A percentile compares a stretch with the other conserved stretches of the same genome.
Evolutionary conservation across 64 coral and sea anemone genomes (phyloP).

Genomic region (Actinia tenebrosa): DNA sequence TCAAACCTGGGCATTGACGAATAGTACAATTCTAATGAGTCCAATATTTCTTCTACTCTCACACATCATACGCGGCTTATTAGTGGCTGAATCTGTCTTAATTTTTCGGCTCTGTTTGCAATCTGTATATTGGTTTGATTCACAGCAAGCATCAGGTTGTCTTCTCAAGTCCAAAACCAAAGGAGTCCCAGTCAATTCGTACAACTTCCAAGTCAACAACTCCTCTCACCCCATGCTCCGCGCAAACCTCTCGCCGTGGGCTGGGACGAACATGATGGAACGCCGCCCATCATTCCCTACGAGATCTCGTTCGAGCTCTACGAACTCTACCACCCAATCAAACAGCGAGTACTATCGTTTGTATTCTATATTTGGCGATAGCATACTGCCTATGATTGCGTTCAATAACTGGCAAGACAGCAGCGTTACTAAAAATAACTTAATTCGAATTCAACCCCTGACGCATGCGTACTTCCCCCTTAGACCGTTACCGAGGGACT

Average conservation of each 20-base stretch:
- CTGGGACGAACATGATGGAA: conserved; percentile 66
- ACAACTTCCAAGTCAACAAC: conserved; percentile 60
- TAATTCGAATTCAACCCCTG: conserved; percentile 78
- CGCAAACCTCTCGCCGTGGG: conserved; percentile 74
- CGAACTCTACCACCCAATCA: conserved; percentile 41
- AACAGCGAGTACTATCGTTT: conserved; percentile 67
- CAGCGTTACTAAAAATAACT: conserved; percentile 62
- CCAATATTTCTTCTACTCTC: too few relatives aligned
- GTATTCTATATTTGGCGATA: conserved; percentile 84
- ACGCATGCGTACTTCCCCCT: conserved; percentile 92
- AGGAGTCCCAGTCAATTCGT: conserved; percentile 59
- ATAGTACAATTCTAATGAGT: too few relatives aligned
- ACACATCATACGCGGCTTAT: not conserved
- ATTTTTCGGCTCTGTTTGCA: not conserved
- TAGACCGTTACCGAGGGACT: conserved; percentile 62
- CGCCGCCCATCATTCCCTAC: conserved; percentile 32
- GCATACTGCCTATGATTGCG: conserved; percentile 60
- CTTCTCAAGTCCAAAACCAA: conserved; percentile 71
- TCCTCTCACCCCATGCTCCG: conserved; percentile 67
- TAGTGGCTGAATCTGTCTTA: not conserved
- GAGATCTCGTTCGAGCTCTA: conserved; percentile 66
- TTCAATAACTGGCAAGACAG: conserved; percentile 93
- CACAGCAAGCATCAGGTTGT: conserved; percentile 75
- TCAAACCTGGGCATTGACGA: too few relatives aligned
- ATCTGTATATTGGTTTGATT: not conserved